Evolutionary conservation across 1,140 invertebrate species (phyloP).

Genomic region (Episyrphus balteatus): DNA sequence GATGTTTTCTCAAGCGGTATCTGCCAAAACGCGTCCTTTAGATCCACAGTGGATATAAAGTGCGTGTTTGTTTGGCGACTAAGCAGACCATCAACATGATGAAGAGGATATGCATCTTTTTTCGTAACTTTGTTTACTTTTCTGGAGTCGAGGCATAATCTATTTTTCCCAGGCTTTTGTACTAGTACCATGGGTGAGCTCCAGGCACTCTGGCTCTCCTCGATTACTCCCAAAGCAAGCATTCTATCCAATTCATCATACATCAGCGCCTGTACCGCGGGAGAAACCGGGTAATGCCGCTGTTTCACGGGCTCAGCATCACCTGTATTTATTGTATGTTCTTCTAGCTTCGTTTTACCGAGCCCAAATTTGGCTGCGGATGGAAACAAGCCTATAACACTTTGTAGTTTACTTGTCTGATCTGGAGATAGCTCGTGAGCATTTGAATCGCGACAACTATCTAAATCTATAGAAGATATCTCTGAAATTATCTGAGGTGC

Average conservation of each 20-base stretch:
- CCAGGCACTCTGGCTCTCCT: slow-evolving; percentile 32
- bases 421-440: neutral
- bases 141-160: slow-evolving; percentile 20
- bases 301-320: no score
- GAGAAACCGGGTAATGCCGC: slow-evolving; percentile 7
- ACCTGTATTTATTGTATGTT: no score
- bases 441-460: neutral
- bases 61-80: slow-evolving; percentile 1
- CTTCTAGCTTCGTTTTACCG: neutral
- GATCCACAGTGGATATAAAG: slow-evolving; percentile 14
- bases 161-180: slow-evolving; percentile 9
- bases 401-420: neutral
- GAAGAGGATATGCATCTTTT: slow-evolving; percentile 20
- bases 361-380: slow-evolving; percentile 19
- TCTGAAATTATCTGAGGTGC: neutral
- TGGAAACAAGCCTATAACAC: slow-evolving; percentile 5
- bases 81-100: slow-evolving; percentile 9
- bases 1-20: slow-evolving; percentile 17
- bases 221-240: no score
- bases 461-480: neutral
- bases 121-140: slow-evolving; percentile 19
- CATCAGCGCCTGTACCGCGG: neutral
- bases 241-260: no score
- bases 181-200: slow-evolving; percentile 28
- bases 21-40: slow-evolving; percentile 29